phyloP scores from a whole-genome alignment of 1,140 invertebrate genomes.

The Oryzaephilus surinamensis region DNA sequence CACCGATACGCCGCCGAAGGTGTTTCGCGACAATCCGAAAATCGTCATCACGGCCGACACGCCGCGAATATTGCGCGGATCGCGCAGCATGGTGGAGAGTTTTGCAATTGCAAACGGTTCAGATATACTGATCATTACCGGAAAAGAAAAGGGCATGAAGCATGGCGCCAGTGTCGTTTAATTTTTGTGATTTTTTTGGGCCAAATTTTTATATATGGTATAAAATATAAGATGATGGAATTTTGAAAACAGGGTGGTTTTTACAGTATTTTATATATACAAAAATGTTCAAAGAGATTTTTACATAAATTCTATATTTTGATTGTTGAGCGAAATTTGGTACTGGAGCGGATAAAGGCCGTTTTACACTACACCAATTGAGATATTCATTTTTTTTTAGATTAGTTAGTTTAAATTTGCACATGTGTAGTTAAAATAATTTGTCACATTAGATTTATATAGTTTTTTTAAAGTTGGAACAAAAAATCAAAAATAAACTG shows the following conservation, averaged over 20 bases:
- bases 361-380: too few relatives aligned
- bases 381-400: too few relatives aligned
- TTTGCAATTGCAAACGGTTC: constrained; percentile 26
- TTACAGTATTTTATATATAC: neutral
- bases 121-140: constrained; percentile 27
- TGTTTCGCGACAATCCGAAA: constrained; percentile 19
- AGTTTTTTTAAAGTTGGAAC: neutral
- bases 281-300: neutral
- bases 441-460: neutral
- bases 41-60: constrained; percentile 18
- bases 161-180: constrained; percentile 27
- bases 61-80: constrained; percentile 22
- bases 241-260: neutral
- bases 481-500: neutral
- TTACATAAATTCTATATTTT: neutral
- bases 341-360: too few relatives aligned
- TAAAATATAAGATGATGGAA: neutral
- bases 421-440: too few relatives aligned
- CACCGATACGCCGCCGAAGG: constrained; percentile 15
- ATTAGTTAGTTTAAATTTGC: too few relatives aligned
- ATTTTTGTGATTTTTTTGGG: neutral
- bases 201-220: neutral
- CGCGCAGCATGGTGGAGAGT: constrained; percentile 31
- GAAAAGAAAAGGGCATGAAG: constrained; percentile 20
- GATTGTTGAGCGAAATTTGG: neutral